Percentiles rank a stretch among this genome's conserved stretches.
phyloP scores from a whole-genome alignment of 1,140 invertebrate genomes.

The Drosophila orosa region DNA sequence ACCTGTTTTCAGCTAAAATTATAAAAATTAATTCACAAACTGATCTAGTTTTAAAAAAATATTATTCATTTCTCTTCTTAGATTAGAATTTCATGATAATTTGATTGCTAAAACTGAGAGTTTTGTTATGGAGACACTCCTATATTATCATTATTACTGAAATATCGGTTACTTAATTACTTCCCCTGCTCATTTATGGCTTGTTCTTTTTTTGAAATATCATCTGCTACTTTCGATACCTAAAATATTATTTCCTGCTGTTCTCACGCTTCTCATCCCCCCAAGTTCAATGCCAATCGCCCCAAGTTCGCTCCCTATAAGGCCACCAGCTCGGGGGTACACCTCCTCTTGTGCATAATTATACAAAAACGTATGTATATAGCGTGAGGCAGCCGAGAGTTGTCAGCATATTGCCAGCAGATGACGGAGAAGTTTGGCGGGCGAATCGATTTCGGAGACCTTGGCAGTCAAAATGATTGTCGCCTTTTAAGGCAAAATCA shows the following conservation, averaged over 20 bases:
- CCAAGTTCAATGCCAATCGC: slow-evolving; percentile 45
- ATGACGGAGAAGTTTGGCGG: slow-evolving; percentile 47
- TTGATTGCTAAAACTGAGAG: background rate
- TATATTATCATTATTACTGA: background rate
- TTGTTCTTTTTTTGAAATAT: background rate
- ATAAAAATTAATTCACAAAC: background rate
- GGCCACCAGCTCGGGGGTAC: slow-evolving; percentile 17
- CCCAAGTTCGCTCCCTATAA: slow-evolving; percentile 14
- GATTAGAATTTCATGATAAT: background rate
- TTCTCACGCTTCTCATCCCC: slow-evolving; percentile 33
- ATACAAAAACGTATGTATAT: slow-evolving; percentile 8
- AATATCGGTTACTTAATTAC: background rate
- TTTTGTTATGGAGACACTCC: background rate
- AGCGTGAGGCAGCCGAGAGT: slow-evolving; percentile 19
- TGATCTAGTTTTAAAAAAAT: background rate
- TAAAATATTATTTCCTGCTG: slow-evolving; percentile 25
- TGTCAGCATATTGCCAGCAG: slow-evolving; percentile 50
- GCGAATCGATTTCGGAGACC: slow-evolving; percentile 71
- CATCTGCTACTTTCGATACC: slow-evolving; percentile 13
- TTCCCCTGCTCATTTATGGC: background rate
- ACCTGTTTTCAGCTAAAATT: background rate
- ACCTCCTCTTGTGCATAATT: slow-evolving; percentile 39
- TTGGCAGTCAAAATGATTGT: slow-evolving; percentile 79
- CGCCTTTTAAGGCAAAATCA: slow-evolving; percentile 65
- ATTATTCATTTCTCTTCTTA: background rate